Evolutionary conservation across 2,113 vertebrate genomes (phyloP), one percentile per base, ranked within the genome.

Genomic region (Carettochelys insculpta): DNA sequence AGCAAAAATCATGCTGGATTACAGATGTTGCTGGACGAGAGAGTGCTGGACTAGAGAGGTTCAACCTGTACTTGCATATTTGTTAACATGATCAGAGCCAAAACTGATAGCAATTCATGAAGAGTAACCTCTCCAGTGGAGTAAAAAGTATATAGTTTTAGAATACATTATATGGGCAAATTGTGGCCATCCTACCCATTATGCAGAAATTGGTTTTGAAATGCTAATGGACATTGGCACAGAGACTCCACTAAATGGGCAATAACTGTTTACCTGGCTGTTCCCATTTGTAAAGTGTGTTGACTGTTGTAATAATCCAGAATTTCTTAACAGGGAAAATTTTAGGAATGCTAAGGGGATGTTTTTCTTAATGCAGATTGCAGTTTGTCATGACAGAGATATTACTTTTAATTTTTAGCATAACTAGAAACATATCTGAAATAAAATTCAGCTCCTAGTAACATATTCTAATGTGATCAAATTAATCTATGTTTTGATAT

Each of bases 241-340:
- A 41, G 34, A 25, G n/a, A 50, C n/a, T 82, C 58, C 75, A 68
- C 83, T 48, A 1, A 52, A 16, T 58, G 65, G 78, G 88, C 90
- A 93, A 58, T 76, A 58, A 45, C 68, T 93, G 83, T 41, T 83
- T 85, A 71, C 76, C 77, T 95, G 53, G 11, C 87, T 95, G 91
- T 87, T 87, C 91, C 94, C 83, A 92, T 95, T 92, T 95, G 83
- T 87, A 47, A 81, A 92, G 81, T 17, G 45, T 84, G 11, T 53
- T 0, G 3, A 56, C 2, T 19, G 0, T 5, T 56, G n/a, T 88
- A 78, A 78, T 71, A 81, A 20, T 0, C 1, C 24, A 2, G 83
- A 25, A 77, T 92, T 77, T 56, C 1, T 45, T 51, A 84, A 91
- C 0, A 7, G 0, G 1, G 79, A 94, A 71, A 92, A 80, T 38